Conservation (phyloP, 2,797 vertebrate genomes). For the Psittacula derbiana region DNA sequence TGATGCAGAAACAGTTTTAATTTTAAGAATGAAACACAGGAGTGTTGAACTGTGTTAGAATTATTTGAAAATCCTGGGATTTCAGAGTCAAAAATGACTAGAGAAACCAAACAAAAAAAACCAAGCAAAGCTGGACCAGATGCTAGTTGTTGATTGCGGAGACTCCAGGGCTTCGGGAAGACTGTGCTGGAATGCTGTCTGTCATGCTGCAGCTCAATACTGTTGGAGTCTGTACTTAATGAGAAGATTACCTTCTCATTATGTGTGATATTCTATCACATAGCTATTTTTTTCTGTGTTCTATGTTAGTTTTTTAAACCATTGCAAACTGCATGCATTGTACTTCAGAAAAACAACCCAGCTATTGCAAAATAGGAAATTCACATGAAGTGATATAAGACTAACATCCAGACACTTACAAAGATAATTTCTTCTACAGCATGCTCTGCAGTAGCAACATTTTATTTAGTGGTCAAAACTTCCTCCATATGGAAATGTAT, state of each 20-base stretch:
- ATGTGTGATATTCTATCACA: background rate
- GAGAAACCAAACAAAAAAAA: background rate
- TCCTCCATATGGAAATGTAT: slow-evolving; percentile 16
- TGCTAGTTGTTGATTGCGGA: background rate
- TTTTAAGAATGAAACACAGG: background rate
- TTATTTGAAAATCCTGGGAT: background rate
- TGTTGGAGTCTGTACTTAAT: background rate
- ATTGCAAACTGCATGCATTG: background rate
- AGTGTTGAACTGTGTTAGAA: background rate
- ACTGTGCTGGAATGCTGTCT: background rate
- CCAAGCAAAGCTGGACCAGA: background rate
- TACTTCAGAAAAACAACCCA: background rate
- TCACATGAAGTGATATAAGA: background rate
- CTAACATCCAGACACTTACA: background rate
- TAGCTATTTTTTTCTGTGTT: background rate
- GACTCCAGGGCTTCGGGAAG: background rate
- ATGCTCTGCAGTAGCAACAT: background rate
- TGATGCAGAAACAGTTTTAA: background rate
- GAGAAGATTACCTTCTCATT: background rate
- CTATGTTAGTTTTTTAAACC: slow-evolving; percentile 21
- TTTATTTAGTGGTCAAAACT: slow-evolving; percentile 26
- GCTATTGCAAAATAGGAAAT: background rate
- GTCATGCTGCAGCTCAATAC: background rate
- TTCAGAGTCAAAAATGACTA: background rate
- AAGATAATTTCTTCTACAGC: background rate